A percentile compares a stretch with the other conserved stretches of the same genome.
These are phyloP conservation scores for Ditylenchus dipsaci DNA, from an alignment of 1,140 invertebrate species.

Conservation along the genomic window DNA sequence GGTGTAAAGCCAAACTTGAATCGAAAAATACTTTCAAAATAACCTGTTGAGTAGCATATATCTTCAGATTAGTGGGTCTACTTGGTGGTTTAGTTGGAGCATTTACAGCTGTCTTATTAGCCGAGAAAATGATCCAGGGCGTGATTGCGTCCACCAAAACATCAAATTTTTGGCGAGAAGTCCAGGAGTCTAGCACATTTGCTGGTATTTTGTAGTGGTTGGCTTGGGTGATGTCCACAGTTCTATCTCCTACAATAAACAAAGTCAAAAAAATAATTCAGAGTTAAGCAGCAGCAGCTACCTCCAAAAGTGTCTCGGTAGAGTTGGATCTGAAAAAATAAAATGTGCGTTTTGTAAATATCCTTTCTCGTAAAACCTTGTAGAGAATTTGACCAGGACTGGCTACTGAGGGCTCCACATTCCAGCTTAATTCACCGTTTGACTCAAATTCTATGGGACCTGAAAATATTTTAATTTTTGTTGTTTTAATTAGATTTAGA, in stretches of 20 bases:
- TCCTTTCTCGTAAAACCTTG: slow-evolving; percentile 28
- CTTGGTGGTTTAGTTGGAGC: slow-evolving; percentile 55
- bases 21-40: too few relatives aligned
- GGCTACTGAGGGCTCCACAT: slow-evolving; percentile 17
- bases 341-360: too few relatives aligned
- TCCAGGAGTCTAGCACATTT: slow-evolving; percentile 43
- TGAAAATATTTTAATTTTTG: too few relatives aligned
- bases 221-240: slow-evolving; percentile 29
- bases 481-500: too few relatives aligned
- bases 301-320: slow-evolving; percentile 45
- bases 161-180: slow-evolving; percentile 51
- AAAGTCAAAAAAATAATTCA: too few relatives aligned
- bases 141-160: slow-evolving; percentile 46
- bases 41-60: slow-evolving; percentile 55
- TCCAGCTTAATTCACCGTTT: slow-evolving; percentile 27
- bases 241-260: slow-evolving; percentile 32
- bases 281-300: too few relatives aligned
- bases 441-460: slow-evolving; percentile 37
- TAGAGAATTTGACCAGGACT: slow-evolving; percentile 10
- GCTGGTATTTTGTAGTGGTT: slow-evolving; percentile 34
- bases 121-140: slow-evolving; percentile 40
- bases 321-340: slow-evolving; percentile 36
- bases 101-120: slow-evolving; percentile 46
- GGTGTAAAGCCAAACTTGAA: too few relatives aligned
- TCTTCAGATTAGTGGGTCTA: slow-evolving; percentile 38